These are phyloP conservation scores for Engystomops pustulosus DNA, from an alignment of 2,113 vertebrate species.

Conservation along the genomic window DNA sequence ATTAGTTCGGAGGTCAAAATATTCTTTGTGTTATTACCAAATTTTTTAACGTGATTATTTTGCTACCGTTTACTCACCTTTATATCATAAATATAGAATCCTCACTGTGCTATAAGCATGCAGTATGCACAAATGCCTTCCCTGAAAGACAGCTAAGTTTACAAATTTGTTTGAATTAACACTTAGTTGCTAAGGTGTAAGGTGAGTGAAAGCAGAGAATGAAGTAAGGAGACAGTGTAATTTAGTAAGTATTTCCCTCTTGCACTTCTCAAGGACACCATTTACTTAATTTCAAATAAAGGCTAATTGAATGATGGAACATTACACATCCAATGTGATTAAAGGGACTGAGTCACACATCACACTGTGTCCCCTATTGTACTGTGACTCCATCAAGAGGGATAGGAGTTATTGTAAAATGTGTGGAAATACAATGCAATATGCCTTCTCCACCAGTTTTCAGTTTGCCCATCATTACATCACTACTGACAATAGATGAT, in stretches of 20 bases:
- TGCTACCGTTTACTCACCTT: too few species aligned
- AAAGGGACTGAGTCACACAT: not conserved
- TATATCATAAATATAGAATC: not conserved
- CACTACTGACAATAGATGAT: too few species aligned
- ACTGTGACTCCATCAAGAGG: not conserved
- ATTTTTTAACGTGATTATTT: too few species aligned
- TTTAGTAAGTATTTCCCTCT: not conserved
- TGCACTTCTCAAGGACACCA: slow-evolving; percentile 10
- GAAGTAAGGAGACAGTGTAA: not conserved
- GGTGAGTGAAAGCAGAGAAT: not conserved
- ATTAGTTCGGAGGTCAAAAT: too few species aligned
- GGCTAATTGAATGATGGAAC: slow-evolving; percentile 9
- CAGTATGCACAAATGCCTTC: not conserved
- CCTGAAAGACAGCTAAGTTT: not conserved
- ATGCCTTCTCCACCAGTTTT: too few species aligned
- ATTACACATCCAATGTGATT: slow-evolving; percentile 26
- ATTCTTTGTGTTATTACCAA: too few species aligned
- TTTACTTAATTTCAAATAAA: slow-evolving; percentile 14
- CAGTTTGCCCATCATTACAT: too few species aligned
- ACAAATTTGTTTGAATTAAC: slow-evolving; percentile 1
- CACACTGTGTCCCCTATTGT: not conserved
- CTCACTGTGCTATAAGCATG: not conserved
- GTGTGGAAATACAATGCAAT: too few species aligned
- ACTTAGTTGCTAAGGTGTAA: slow-evolving; percentile 10
- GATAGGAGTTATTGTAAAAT: too few species aligned